phyloP scores from a whole-genome alignment of 2,888 invertebrate species.

The Drosophila limbata region DNA sequence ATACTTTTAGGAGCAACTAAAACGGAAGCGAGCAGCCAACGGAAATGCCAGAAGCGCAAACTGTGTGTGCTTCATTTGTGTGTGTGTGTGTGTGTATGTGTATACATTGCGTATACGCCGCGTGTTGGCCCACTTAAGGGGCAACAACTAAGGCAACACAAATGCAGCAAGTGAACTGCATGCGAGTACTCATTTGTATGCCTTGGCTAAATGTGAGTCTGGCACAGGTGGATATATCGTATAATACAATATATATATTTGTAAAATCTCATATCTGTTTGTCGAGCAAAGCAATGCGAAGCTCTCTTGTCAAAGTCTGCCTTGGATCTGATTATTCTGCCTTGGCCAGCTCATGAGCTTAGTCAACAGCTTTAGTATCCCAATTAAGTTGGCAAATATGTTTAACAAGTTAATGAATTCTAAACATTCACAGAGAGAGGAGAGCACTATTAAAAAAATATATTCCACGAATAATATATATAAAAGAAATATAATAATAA shows the following conservation, averaged over 20 bases:
- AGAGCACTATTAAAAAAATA: conserved; percentile 11
- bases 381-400: conserved; percentile 72
- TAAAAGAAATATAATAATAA: conserved; percentile 23
- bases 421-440: conserved; percentile 52
- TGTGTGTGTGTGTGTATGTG: background rate
- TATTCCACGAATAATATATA: background rate
- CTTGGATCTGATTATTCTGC: conserved; percentile 2
- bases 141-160: conserved; percentile 23
- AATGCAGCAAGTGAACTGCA: conserved; percentile 30
- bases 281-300: conserved; percentile 6
- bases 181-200: background rate
- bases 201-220: conserved; percentile 29
- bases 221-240: conserved; percentile 17
- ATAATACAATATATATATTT: background rate
- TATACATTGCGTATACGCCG: conserved; percentile 32
- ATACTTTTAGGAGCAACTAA: conserved; percentile 48
- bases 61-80: background rate
- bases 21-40: conserved; percentile 29
- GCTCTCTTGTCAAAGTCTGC: conserved; percentile 1
- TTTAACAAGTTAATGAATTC: conserved; percentile 73
- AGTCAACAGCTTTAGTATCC: conserved; percentile 51
- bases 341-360: conserved; percentile 46
- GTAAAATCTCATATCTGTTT: conserved; percentile 11
- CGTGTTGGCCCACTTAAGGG: conserved; percentile 38
- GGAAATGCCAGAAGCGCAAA: conserved; percentile 30